These are phyloP conservation scores for Sinocyclocheilus anophthalmus DNA, from an alignment of 2,113 vertebrate genomes.

Conservation along the genomic window DNA sequence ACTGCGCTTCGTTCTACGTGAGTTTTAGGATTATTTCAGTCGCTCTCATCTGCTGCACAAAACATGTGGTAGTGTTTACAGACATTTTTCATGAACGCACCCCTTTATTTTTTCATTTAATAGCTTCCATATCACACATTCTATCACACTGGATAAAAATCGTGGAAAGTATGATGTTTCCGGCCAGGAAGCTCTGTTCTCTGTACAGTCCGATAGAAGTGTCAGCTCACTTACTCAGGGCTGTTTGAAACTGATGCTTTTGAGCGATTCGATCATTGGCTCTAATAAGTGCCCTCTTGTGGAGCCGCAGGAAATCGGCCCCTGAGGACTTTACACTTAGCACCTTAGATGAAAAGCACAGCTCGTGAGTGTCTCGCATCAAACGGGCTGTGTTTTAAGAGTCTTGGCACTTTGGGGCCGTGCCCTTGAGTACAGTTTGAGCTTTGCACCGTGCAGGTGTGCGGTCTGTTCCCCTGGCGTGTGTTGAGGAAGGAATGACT, in stretches of 20 bases:
- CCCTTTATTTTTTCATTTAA: slow-evolving; percentile 64
- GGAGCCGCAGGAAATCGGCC: not conserved
- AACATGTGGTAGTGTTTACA: slow-evolving; percentile 73
- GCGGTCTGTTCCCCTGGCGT: slow-evolving; percentile 69
- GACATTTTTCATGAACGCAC: slow-evolving; percentile 68
- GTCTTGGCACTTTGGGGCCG: slow-evolving; percentile 33
- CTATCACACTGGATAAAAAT: slow-evolving; percentile 48
- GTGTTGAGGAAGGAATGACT: slow-evolving; percentile 74
- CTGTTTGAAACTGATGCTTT: not conserved
- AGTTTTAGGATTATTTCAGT: slow-evolving; percentile 60
- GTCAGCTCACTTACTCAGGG: not conserved
- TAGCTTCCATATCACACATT: slow-evolving; percentile 69
- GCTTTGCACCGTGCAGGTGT: slow-evolving; percentile 69
- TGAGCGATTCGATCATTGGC: not conserved
- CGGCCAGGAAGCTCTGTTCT: slow-evolving; percentile 43
- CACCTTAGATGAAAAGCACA: slow-evolving; percentile 30
- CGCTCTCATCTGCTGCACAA: slow-evolving; percentile 64
- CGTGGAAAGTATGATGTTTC: slow-evolving; percentile 44
- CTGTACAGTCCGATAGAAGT: slow-evolving; percentile 34
- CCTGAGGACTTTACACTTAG: slow-evolving; percentile 17
- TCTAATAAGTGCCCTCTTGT: slow-evolving; percentile 48
- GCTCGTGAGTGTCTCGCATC: slow-evolving; percentile 19
- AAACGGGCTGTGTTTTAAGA: slow-evolving; percentile 33
- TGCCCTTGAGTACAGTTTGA: slow-evolving; percentile 44
- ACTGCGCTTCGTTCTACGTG: slow-evolving; percentile 37